Evolutionary conservation across 2,888 invertebrate species (phyloP).

Genomic region (Myopa tessellatipennis): DNA sequence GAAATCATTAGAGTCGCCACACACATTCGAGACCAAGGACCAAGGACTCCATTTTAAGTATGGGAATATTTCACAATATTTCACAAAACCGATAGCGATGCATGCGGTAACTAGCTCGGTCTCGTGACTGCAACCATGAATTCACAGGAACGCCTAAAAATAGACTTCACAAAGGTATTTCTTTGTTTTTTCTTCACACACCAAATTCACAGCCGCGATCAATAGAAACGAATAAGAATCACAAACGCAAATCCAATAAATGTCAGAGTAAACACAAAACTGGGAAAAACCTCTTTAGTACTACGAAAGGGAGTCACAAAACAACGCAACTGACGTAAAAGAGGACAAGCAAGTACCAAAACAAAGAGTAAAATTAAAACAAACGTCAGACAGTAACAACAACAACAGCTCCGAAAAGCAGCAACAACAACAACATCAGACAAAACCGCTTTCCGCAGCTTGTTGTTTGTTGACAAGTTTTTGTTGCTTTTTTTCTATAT

Average conservation of each 20-base stretch:
- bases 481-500: no score
- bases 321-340: not conserved
- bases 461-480: no score
- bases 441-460: no score
- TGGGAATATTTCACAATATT: no score
- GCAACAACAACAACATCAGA: not conserved
- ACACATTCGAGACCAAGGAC: no score
- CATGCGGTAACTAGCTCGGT: no score
- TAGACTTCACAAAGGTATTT: not conserved
- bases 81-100: no score
- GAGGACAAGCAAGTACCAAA: not conserved
- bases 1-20: no score
- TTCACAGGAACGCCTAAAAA: no score
- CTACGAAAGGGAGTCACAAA: no score
- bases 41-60: no score
- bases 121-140: no score
- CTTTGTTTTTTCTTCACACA: not conserved
- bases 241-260: not conserved
- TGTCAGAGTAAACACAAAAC: not conserved
- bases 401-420: not conserved
- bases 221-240: not conserved
- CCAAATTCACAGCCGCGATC: not conserved
- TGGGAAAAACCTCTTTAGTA: not conserved
- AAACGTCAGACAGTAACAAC: not conserved
- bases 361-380: not conserved